These are phyloP conservation scores for Aulostomus chinensis DNA, from an alignment of 2,797 vertebrate species.

Conservation along the genomic window DNA sequence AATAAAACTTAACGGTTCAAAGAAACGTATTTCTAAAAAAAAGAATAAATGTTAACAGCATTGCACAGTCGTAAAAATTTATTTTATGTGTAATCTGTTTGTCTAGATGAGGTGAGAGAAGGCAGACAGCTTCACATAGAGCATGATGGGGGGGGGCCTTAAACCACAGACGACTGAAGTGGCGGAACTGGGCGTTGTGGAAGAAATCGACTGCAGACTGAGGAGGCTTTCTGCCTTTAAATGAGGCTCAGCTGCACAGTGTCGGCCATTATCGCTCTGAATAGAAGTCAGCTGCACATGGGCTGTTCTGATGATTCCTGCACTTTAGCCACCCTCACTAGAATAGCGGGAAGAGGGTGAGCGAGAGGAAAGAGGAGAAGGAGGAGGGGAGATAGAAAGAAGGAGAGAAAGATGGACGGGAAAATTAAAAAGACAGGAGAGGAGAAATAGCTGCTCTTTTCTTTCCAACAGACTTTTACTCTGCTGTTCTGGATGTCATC, in stretches of 20 bases:
- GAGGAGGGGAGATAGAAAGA: neutral
- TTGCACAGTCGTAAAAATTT: constrained; percentile 19
- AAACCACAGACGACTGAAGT: constrained; percentile 38
- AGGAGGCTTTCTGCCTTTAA: constrained; percentile 47
- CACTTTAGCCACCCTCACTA: constrained; percentile 36
- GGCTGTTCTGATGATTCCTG: constrained; percentile 38
- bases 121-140: constrained; percentile 11
- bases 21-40: no score
- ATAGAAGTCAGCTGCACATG: constrained; percentile 64
- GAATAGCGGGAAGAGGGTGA: constrained; percentile 50
- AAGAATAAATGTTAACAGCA: no score
- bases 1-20: no score
- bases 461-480: no score
- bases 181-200: constrained; percentile 49
- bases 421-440: constrained; percentile 3
- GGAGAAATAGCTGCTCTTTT: constrained; percentile 1
- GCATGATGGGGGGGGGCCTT: constrained; percentile 11
- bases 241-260: constrained; percentile 65
- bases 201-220: constrained; percentile 19
- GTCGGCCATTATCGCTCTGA: constrained; percentile 50
- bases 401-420: constrained; percentile 10
- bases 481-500: no score
- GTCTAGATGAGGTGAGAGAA: constrained; percentile 11
- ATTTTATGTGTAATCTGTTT: constrained; percentile 27
- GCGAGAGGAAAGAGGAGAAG: neutral